phyloP scores from a whole-genome alignment of 2,797 vertebrate species.

The Ambastaia sidthimunki region DNA sequence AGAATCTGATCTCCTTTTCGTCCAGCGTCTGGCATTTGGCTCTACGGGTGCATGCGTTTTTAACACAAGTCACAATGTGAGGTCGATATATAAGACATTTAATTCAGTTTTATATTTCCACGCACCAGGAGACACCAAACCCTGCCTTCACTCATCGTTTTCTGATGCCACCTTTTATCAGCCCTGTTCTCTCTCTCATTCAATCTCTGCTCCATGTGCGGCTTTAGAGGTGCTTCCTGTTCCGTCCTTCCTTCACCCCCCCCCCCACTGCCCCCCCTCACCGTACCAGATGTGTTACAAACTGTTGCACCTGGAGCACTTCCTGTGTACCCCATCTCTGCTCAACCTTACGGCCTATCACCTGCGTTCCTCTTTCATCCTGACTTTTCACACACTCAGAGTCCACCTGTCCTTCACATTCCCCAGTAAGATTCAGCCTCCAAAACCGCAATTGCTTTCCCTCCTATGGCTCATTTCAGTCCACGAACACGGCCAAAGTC shows the following conservation, averaged over 20 bases:
- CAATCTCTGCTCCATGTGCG: not conserved
- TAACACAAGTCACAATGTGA: not conserved
- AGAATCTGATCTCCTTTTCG: not conserved
- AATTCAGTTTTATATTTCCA: constrained; percentile 6
- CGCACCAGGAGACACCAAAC: not conserved
- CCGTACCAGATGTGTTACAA: constrained; percentile 6
- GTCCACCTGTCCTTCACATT: not conserved
- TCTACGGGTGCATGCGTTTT: no score
- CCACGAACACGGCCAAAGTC: constrained; percentile 12
- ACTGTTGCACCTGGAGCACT: constrained; percentile 23
- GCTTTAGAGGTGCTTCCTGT: not conserved
- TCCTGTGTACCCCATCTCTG: not conserved
- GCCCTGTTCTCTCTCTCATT: not conserved
- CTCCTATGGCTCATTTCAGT: constrained; percentile 1
- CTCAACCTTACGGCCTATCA: constrained; percentile 32
- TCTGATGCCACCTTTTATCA: not conserved
- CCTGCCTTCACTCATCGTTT: not conserved
- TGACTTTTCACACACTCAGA: not conserved
- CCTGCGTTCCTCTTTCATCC: constrained; percentile 35
- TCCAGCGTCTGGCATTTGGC: no score
- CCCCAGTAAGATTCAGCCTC: constrained; percentile 3
- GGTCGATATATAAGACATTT: not conserved
- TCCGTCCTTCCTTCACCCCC: not conserved
- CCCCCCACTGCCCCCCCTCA: not conserved
- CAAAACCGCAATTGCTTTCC: constrained; percentile 18